Evolutionary conservation across 2,888 invertebrate species (phyloP).

Genomic region (Aspidapion aeneum): DNA sequence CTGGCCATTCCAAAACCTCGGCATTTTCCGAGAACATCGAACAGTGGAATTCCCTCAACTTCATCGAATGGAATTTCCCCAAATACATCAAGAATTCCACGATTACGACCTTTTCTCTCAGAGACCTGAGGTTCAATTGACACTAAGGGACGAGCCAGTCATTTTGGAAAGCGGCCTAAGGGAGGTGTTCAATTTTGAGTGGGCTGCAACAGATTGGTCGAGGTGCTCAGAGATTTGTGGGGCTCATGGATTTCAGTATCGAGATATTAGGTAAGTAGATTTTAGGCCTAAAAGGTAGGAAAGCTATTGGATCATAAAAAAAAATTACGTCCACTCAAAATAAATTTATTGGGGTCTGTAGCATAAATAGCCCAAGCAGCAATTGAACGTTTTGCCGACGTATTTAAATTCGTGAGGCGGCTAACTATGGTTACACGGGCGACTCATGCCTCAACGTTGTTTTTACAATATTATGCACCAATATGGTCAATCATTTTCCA

Average conservation of each 20-base stretch:
- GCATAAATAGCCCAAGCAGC: too few species aligned
- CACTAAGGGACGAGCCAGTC: conserved; percentile 9
- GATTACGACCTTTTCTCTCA: conserved; percentile 10
- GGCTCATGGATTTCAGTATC: conserved; percentile 67
- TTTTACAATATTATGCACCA: too few species aligned
- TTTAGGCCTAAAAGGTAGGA: too few species aligned
- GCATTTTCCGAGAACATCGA: conserved; percentile 68
- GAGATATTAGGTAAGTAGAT: conserved; percentile 72
- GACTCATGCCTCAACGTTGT: too few species aligned
- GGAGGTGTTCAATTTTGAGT: conserved; percentile 63
- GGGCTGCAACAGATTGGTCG: conserved; percentile 84
- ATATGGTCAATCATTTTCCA: too few species aligned
- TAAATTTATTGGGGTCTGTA: too few species aligned
- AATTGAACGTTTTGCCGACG: too few species aligned
- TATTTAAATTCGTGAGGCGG: too few species aligned
- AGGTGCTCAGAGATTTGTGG: conserved; percentile 82
- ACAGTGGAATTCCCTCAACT: conserved; percentile 51
- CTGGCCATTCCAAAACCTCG: conserved; percentile 77
- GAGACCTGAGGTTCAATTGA: conserved; percentile 1
- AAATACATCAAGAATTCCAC: neutral
- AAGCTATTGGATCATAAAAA: too few species aligned
- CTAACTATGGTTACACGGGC: too few species aligned
- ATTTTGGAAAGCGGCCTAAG: conserved; percentile 46
- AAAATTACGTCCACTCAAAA: too few species aligned
- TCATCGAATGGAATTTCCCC: neutral